phyloP scores from a whole-genome alignment of 2,797 vertebrate species.

The Xenops minutus region DNA sequence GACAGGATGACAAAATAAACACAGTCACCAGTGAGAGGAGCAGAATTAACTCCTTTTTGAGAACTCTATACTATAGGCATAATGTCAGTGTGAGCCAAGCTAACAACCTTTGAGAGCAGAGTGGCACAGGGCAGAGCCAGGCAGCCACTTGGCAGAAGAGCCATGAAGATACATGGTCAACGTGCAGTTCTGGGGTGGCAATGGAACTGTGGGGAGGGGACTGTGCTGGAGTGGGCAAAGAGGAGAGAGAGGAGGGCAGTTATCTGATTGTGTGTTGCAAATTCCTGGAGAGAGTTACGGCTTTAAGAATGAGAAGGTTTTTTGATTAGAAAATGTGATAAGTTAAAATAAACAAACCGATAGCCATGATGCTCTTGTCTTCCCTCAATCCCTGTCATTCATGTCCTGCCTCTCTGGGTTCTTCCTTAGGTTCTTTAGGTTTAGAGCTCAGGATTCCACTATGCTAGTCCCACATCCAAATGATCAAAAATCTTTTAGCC shows the following conservation, averaged over 20 bases:
- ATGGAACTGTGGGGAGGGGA: background rate
- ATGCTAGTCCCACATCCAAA: background rate
- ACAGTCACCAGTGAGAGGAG: background rate
- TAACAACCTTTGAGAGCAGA: background rate
- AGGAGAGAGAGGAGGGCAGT: background rate
- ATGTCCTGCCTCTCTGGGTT: background rate
- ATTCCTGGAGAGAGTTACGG: background rate
- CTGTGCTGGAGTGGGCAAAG: rapidly evolving
- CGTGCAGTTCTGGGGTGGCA: background rate
- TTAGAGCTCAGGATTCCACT: background rate
- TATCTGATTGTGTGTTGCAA: background rate
- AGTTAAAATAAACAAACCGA: background rate
- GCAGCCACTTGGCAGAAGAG: background rate
- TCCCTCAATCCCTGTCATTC: background rate
- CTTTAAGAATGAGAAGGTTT: background rate
- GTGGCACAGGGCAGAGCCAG: background rate
- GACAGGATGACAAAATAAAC: background rate
- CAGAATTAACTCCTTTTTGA: background rate
- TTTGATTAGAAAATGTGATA: background rate
- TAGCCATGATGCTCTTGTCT: background rate
- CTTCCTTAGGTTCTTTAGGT: background rate
- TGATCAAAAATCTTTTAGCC: background rate
- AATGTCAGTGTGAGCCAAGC: background rate
- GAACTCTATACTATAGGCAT: background rate
- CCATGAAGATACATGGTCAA: background rate